phyloP scores from a whole-genome alignment of 2,797 vertebrate species.

The Neopelma chrysocephalum region DNA sequence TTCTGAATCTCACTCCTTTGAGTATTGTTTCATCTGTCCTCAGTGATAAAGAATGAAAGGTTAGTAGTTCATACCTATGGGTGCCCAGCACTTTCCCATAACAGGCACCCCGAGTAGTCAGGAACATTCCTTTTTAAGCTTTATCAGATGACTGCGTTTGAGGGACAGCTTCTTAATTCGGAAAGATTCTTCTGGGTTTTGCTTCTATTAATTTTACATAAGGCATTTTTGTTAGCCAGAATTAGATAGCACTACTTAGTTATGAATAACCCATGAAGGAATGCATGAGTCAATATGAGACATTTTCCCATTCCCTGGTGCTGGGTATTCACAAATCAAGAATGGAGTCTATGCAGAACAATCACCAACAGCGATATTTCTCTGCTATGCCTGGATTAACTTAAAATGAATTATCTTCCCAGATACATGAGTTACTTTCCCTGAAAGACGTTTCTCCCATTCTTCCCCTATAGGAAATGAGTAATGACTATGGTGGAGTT shows the following conservation, averaged over 20 bases:
- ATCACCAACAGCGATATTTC: neutral
- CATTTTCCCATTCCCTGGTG: neutral
- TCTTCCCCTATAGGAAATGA: neutral
- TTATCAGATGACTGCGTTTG: neutral
- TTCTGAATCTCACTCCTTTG: neutral
- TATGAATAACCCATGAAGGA: conserved; percentile 50
- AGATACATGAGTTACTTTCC: neutral
- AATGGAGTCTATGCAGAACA: neutral
- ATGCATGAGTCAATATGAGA: conserved; percentile 21
- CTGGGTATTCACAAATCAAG: conserved; percentile 31
- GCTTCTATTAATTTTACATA: conserved; percentile 45
- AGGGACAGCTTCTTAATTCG: neutral
- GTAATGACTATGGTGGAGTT: neutral
- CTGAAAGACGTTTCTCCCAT: neutral
- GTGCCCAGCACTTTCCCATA: neutral
- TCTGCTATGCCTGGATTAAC: neutral
- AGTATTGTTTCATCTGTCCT: neutral
- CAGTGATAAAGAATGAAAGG: neutral
- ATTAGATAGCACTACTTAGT: conserved; percentile 15
- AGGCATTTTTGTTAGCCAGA: neutral
- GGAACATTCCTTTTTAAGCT: neutral
- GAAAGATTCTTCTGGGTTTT: conserved; percentile 5
- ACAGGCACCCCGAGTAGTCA: neutral
- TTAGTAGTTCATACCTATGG: neutral
- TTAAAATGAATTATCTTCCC: neutral